A percentile compares a stretch with the other conserved stretches of the same genome.
These are phyloP conservation scores for Pontoporia blainvillei DNA, from an alignment of 2,113 vertebrate species.

Conservation along the genomic window DNA sequence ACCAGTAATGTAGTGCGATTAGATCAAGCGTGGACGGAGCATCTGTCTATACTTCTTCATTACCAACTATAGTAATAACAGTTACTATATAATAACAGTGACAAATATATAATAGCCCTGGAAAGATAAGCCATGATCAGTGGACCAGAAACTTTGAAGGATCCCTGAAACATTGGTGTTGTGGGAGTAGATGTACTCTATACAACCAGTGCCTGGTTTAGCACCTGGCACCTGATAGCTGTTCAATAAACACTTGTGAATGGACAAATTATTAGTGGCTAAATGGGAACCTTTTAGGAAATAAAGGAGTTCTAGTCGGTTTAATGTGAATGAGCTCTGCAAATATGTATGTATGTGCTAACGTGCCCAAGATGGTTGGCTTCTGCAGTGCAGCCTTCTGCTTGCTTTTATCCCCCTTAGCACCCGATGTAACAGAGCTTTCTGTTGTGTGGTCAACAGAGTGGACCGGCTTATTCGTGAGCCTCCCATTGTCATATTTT, in stretches of 20 bases:
- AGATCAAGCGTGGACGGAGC: background rate
- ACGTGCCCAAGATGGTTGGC: accelerated
- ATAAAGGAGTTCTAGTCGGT: background rate
- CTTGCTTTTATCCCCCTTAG: background rate
- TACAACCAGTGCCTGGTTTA: background rate
- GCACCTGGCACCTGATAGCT: background rate
- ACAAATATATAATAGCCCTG: background rate
- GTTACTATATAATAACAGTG: background rate
- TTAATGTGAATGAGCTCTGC: background rate
- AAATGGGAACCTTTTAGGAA: background rate
- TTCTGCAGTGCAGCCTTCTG: background rate
- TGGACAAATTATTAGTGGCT: background rate
- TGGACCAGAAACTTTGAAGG: background rate
- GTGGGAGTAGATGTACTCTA: background rate
- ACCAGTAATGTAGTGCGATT: background rate
- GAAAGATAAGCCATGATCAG: background rate
- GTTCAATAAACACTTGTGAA: background rate
- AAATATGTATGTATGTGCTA: accelerated
- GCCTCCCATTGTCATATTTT: background rate
- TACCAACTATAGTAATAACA: background rate
- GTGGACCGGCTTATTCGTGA: background rate
- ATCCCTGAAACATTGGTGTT: background rate
- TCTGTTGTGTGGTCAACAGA: background rate
- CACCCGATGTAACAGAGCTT: background rate
- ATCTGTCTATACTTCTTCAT: background rate